Base-by-base conservation (phyloP, 53 echinoderm and acorn worm genomes). In the Paracentrotus lividus region DNA sequence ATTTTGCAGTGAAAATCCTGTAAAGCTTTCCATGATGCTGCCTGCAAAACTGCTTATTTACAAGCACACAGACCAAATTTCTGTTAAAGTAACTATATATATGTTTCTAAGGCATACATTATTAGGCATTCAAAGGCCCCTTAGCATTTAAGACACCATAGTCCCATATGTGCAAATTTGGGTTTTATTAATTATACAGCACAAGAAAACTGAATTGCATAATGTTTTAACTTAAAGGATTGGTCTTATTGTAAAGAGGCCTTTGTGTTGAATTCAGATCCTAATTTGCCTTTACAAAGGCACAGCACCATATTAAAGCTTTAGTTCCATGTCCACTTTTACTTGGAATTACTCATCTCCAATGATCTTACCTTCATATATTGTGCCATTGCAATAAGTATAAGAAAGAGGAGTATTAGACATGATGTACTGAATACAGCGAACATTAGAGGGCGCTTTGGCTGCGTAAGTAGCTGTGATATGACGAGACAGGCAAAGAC, bases 301-400 rank as follows among this genome's bases (percentile, higher is more conserved):
- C n/a, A n/a, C n/a, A n/a, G n/a, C n/a, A n/a, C n/a, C n/a, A n/a
- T n/a, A n/a, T n/a, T n/a, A n/a, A n/a, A n/a, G n/a, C n/a, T n/a
- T n/a, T n/a, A n/a, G n/a, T n/a, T n/a, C n/a, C n/a, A n/a, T n/a
- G n/a, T n/a, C n/a, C n/a, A n/a, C n/a, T n/a, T n/a, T n/a, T n/a
- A n/a, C n/a, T n/a, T n/a, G n/a, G n/a, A n/a, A n/a, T n/a, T 61
- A 7, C 24, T 61, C 1, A 24, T 60, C 6, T 26, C 23, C 13
- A 72, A 72, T 36, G 72, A 42, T 5, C 49, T 94, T 56, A 97
- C 97, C 92, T 94, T 94, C 56, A 97, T 53, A 42, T 95, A 95
- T 60, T 96, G 95, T 52, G 96, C 95, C 95, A 97, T 90, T 10
- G 94, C 97, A 52, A 95, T 93, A 29, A 97, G 85, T 16, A 97